Conservation (phyloP, 2,113 vertebrate species). For the Cathartes aura region DNA sequence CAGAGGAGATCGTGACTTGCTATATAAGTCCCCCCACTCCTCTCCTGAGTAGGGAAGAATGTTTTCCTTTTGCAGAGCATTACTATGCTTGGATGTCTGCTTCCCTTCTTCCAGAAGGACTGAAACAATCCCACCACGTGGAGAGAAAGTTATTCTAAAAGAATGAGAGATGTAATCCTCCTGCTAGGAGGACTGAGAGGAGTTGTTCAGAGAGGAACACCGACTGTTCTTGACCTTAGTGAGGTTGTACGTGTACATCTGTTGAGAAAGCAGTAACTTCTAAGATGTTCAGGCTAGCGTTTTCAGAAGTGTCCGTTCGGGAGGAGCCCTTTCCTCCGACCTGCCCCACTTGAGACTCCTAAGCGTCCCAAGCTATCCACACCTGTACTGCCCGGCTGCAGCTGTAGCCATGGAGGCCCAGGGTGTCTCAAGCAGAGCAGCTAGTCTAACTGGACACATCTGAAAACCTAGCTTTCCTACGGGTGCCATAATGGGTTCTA, state of each 20-base stretch:
- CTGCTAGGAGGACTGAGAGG: conserved; percentile 13
- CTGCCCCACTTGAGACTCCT: not conserved
- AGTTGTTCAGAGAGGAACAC: not conserved
- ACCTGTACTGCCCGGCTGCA: not conserved
- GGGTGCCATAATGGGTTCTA: not conserved
- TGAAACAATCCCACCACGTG: not conserved
- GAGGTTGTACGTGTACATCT: conserved; percentile 37
- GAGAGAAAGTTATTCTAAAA: conserved; percentile 50
- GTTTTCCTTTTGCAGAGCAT: conserved; percentile 10
- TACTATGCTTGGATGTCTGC: not conserved
- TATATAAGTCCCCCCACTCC: conserved; percentile 3
- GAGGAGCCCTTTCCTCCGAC: not conserved
- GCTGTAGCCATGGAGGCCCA: not conserved
- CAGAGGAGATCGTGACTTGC: conserved; percentile 41
- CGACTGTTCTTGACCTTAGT: conserved; percentile 29
- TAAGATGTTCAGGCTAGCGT: not conserved
- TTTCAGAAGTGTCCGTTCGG: not conserved
- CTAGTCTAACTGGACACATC: accelerated
- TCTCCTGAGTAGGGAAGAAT: conserved; percentile 35
- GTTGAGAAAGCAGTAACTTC: conserved; percentile 45
- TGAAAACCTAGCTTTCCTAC: not conserved
- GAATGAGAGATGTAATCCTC: conserved; percentile 33
- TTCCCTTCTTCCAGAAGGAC: conserved; percentile 38
- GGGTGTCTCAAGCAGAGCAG: not conserved
- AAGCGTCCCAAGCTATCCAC: not conserved